phyloP scores from a whole-genome alignment of 2,888 invertebrate species.

The Polyommatus icarus region DNA sequence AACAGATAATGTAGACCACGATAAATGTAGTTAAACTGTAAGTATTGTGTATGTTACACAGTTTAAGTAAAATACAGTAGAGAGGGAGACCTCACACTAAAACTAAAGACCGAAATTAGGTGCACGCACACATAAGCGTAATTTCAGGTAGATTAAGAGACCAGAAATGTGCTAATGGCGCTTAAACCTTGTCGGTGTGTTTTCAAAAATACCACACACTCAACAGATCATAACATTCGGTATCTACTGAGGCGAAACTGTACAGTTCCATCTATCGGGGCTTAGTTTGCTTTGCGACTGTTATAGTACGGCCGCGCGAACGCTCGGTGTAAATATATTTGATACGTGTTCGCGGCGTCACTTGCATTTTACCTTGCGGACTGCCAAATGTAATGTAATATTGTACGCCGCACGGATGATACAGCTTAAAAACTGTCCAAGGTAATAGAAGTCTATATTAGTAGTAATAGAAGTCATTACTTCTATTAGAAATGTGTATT shows the following conservation, averaged over 20 bases:
- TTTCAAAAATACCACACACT: neutral
- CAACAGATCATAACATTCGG: no score
- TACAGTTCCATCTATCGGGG: neutral
- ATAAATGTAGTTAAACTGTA: neutral
- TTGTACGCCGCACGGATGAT: conserved; percentile 56
- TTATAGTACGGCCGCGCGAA: conserved; percentile 47
- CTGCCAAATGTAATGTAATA: conserved; percentile 78
- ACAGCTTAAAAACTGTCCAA: neutral
- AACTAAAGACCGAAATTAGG: no score
- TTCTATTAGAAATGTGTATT: no score
- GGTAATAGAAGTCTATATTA: no score
- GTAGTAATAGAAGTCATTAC: no score
- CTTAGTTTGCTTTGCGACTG: conserved; percentile 50
- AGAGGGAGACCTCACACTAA: no score
- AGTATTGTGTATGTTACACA: no score
- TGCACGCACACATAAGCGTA: no score
- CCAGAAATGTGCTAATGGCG: neutral
- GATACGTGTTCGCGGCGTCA: conserved; percentile 64
- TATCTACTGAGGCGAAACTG: neutral
- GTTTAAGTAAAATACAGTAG: no score
- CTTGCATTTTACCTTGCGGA: conserved; percentile 79
- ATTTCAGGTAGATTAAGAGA: neutral
- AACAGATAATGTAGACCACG: no score
- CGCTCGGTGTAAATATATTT: conserved; percentile 67
- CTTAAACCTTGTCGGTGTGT: neutral